A percentile compares a stretch with the other conserved stretches of the same genome.
These are phyloP conservation scores for Listronotus oregonensis DNA, from an alignment of 1,140 invertebrate species.

Conservation along the genomic window DNA sequence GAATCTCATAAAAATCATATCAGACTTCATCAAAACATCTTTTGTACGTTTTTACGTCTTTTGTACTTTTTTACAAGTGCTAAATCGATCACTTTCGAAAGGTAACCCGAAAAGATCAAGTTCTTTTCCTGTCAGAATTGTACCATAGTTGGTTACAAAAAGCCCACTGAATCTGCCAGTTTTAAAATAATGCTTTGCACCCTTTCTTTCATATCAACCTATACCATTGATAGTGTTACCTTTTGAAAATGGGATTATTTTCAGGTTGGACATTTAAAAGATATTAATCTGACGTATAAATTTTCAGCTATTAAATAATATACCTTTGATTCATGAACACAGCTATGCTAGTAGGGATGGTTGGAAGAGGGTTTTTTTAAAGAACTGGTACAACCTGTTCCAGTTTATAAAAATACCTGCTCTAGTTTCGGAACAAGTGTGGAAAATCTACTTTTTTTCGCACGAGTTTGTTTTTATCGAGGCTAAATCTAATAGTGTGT, in stretches of 20 bases:
- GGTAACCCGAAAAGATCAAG: conserved; percentile 7
- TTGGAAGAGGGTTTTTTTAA: too few relatives aligned
- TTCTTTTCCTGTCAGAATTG: conserved; percentile 4
- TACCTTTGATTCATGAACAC: too few relatives aligned
- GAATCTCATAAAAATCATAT: conserved; percentile 12
- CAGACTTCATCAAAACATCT: conserved; percentile 17
- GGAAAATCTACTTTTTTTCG: too few relatives aligned
- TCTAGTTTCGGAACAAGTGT: too few relatives aligned
- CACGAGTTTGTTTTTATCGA: too few relatives aligned
- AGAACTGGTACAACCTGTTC: too few relatives aligned
- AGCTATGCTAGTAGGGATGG: too few relatives aligned
- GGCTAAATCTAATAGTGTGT: too few relatives aligned
- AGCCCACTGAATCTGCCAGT: conserved; percentile 1
- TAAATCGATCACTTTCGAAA: conserved; percentile 1
- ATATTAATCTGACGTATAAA: conserved; percentile 11
- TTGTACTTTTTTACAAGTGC: conserved; percentile 13
- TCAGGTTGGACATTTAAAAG: conserved; percentile 1
- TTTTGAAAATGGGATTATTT: background rate
- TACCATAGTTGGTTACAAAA: background rate
- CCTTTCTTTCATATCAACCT: background rate
- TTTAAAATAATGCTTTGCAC: background rate
- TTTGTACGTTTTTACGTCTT: too few relatives aligned
- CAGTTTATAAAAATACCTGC: too few relatives aligned
- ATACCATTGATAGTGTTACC: conserved; percentile 2
- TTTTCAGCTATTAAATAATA: background rate